Base-by-base conservation (phyloP, 2,888 invertebrate species). In the Folsomia manolachei region DNA sequence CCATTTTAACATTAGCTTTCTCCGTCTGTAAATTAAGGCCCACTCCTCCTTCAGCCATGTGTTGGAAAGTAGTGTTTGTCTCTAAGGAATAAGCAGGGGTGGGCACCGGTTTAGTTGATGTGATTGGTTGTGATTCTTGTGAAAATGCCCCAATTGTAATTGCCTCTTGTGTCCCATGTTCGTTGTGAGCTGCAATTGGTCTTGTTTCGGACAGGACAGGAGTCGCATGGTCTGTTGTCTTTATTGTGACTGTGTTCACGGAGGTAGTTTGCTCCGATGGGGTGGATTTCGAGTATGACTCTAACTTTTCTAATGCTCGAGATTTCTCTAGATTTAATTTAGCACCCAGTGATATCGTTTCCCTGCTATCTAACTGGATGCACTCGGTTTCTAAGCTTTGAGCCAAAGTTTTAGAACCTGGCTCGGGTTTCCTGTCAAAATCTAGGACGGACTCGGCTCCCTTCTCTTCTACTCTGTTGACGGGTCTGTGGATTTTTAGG, bases 401-500 rank as follows among this genome's bases (percentile, higher is more conserved):
- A 14, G 56, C 11, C 21, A 14, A n/a, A 4, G 56, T 56, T 56
- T 56, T 18, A 19, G 7, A 18, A 14, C 11, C 21, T 21, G 7
- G 4, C 7, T 19, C 18, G 7, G 7, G 56, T 4, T 56, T 19
- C 4, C 19, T 21, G n/a, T 14, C 21, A n/a, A 56, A 56, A 56
- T 56, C 56, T 56, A 18, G 19, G 7, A n/a, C 7, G 18, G 56
- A 19, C 19, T 56, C 56, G 21, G 56, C 56, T 19, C n/a, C 11
- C 19, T 56, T 56, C 7, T 56, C 56, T 56, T 56, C 56, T 56
- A 56, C 4, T 21, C 56, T 56, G n/a, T 56, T 56, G 4, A 21
- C 26, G 1, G 67, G 67, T 26, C 52, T 67, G 27, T 67, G 23
- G 19, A 67, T 67, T 67, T 67, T 67, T 14, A 56, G 2, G 9